A percentile compares a stretch with the other conserved stretches of the same genome.
Conservation (phyloP, 2,888 invertebrate species). For the Lymantria dispar region DNA sequence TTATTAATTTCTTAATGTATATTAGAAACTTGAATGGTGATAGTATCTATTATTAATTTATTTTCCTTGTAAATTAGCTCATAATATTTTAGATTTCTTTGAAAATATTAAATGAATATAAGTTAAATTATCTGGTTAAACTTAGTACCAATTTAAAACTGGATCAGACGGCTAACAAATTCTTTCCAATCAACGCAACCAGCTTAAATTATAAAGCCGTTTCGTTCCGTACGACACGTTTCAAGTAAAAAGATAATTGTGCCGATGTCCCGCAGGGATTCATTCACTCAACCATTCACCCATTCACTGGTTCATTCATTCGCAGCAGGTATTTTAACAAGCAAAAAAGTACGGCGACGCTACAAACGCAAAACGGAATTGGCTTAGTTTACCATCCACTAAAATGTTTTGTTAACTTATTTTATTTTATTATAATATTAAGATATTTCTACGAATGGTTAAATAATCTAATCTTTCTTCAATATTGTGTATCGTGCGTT, state of each 20-base stretch:
- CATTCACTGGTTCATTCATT: constrained; percentile 47
- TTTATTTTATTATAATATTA: not conserved
- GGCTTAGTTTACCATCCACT: constrained; percentile 31
- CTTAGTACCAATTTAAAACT: too few relatives aligned
- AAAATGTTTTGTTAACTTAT: constrained; percentile 6
- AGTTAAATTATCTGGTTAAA: too few relatives aligned
- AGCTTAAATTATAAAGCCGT: constrained; percentile 30
- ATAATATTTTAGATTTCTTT: too few relatives aligned
- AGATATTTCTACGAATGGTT: too few relatives aligned
- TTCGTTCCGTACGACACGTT: constrained; percentile 26
- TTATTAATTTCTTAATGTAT: too few relatives aligned
- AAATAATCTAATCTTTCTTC: too few relatives aligned
- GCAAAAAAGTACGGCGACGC: constrained; percentile 57
- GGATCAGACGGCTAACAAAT: not conserved
- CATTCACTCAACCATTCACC: constrained; percentile 41
- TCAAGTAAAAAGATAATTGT: constrained; percentile 35
- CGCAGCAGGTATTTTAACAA: constrained; percentile 62
- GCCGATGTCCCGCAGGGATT: constrained; percentile 28
- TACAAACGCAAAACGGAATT: constrained; percentile 29
- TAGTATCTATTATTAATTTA: too few relatives aligned
- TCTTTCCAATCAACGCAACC: constrained; percentile 2
- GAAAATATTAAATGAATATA: too few relatives aligned
- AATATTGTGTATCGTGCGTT: too few relatives aligned
- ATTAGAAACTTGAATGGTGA: too few relatives aligned
- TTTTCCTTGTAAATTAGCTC: too few relatives aligned